Evolutionary conservation across 37 sponge, comb jelly and placozoan genomes (phyloP).

Genomic region (Beroe forskalii): DNA sequence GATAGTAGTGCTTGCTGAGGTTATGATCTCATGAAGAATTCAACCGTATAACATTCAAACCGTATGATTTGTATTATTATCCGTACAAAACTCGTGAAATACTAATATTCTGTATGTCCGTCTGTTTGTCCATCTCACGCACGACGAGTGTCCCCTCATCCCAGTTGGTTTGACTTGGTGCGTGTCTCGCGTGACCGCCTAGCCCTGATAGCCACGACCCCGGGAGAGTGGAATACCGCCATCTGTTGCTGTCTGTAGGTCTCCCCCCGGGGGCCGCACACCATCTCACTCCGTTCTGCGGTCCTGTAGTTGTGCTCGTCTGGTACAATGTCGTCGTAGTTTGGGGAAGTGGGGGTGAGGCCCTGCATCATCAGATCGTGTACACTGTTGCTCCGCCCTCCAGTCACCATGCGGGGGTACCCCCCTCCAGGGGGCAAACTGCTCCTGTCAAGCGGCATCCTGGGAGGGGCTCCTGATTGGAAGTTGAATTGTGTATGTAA

Average conservation of each 20-base stretch:
- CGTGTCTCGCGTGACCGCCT: not conserved
- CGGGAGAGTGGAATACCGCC: conserved; percentile 26
- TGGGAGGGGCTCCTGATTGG: no score
- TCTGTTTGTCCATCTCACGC: no score
- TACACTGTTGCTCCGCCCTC: conserved; percentile 9
- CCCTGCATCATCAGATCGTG: conserved; percentile 37
- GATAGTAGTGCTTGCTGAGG: no score
- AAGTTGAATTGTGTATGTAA: no score
- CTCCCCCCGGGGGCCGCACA: conserved; percentile 20
- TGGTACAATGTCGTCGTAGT: not conserved
- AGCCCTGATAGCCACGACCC: conserved; percentile 35
- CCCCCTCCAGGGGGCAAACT: not conserved
- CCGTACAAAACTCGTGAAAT: no score
- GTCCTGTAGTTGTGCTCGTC: conserved; percentile 45
- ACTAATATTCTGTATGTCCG: no score
- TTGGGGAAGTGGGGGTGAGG: not conserved
- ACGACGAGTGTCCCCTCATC: no score
- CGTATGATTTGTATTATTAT: no score
- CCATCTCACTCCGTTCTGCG: conserved; percentile 30
- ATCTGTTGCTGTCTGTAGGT: conserved; percentile 36
- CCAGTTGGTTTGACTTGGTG: conserved; percentile 18
- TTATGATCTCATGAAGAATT: no score
- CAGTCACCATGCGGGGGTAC: not conserved
- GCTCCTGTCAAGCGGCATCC: no score
- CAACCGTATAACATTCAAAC: no score